phyloP scores from a whole-genome alignment of 2,888 invertebrate species.

The Cephalotes varians region DNA sequence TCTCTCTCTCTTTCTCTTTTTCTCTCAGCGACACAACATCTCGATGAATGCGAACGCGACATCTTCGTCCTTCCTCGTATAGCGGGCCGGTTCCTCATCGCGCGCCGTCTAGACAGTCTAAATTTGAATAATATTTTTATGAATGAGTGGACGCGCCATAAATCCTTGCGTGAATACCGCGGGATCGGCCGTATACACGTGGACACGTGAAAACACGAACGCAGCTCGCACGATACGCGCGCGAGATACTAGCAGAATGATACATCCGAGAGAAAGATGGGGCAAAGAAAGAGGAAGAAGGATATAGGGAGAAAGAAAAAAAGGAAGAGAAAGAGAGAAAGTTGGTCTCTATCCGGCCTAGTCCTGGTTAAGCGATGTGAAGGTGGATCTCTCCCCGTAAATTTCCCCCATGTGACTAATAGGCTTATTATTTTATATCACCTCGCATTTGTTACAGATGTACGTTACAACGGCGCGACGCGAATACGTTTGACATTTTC shows the following conservation, averaged over 20 bases:
- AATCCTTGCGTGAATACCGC: constrained; percentile 81
- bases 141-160: constrained; percentile 84
- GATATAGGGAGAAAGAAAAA: not conserved
- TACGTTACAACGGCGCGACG: constrained; percentile 45
- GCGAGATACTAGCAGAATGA: constrained; percentile 28
- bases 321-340: constrained; percentile 20
- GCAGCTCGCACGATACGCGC: constrained; percentile 47
- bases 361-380: constrained; percentile 49
- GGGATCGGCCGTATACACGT: constrained; percentile 67
- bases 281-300: not conserved
- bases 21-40: constrained; percentile 19
- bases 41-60: constrained; percentile 10
- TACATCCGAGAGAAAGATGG: constrained; percentile 36
- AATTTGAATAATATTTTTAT: constrained; percentile 86
- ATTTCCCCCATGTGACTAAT: constrained; percentile 80
- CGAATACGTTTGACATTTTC: constrained; percentile 60
- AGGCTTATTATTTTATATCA: constrained; percentile 85
- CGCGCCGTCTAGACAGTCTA: constrained; percentile 83
- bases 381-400: constrained; percentile 57
- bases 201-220: constrained; percentile 51
- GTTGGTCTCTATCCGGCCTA: constrained; percentile 44
- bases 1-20: not conserved
- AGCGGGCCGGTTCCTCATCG: constrained; percentile 40
- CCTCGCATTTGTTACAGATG: constrained; percentile 81
- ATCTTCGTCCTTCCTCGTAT: not conserved